phyloP scores from a whole-genome alignment of 2,888 invertebrate species.

The Campopleginae sp. region DNA sequence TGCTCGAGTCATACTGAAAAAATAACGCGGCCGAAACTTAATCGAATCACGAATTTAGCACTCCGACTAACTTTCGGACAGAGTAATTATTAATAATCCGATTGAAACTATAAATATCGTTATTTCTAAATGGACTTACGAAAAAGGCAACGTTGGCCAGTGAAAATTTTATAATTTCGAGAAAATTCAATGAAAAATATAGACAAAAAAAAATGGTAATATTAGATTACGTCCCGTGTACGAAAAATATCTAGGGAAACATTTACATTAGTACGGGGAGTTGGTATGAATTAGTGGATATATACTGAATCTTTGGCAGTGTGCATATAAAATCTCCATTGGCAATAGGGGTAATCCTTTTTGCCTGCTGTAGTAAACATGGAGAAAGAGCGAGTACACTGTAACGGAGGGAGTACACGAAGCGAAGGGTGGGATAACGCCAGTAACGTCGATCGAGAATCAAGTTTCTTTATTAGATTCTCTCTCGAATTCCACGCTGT shows the following conservation, averaged over 20 bases:
- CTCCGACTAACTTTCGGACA: conserved; percentile 30
- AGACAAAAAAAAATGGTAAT: conserved; percentile 36
- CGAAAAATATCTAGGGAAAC: conserved; percentile 34
- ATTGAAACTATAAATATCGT: not conserved
- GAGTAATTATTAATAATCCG: conserved; percentile 4
- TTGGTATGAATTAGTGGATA: not conserved
- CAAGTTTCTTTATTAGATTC: conserved; percentile 69
- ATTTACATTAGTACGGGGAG: conserved; percentile 17
- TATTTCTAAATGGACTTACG: not conserved
- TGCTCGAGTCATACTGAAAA: conserved; percentile 58
- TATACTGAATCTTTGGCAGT: conserved; percentile 23
- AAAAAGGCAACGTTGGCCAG: not conserved
- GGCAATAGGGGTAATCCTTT: not conserved
- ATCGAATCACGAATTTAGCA: conserved; percentile 50
- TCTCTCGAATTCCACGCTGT: conserved; percentile 61
- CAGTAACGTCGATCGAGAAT: conserved; percentile 66
- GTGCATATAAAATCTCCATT: conserved; percentile 12
- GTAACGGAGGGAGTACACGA: not conserved
- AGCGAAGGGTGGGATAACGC: conserved; percentile 23
- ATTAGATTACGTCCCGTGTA: conserved; percentile 3
- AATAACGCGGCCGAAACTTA: conserved; percentile 54
- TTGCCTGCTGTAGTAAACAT: conserved; percentile 30
- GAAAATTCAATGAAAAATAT: conserved; percentile 25
- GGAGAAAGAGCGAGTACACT: conserved; percentile 25
- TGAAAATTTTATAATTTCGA: not conserved